Evolutionary conservation across 1,140 invertebrate genomes (phyloP), one percentile per base, ranked within the genome.

Genomic region (Luehdorfia chinensis): DNA sequence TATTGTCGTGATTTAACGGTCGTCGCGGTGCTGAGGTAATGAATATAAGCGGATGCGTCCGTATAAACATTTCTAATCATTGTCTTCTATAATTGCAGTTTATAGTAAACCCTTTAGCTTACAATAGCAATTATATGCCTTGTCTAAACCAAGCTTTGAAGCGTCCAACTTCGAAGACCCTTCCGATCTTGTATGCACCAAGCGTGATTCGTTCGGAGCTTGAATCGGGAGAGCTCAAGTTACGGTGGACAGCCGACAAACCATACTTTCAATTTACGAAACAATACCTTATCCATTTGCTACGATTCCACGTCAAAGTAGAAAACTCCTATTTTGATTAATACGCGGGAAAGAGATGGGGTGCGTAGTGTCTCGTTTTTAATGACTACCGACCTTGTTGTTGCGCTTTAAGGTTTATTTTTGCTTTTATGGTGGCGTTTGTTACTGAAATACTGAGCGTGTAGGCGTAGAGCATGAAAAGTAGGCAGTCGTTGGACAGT

Each of bases 221-320:
- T n/a, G 33, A 19, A 50, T 50, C 56, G 59, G 49, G 50, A 73
- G 57, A 47, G 78, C 28, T 73, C 80, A 50, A 11, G 37, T 36
- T 53, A 66, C 36, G 50, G 43, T 59, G 70, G 77, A 43, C 55
- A 63, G 55, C 55, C 65, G 51, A 66, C 65, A 73, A 81, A 73
- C 76, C 73, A 77, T 81, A 81, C 77, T 84, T 85, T 81, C 79
- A 85, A 85, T 85, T 85, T 85, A 75, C 68, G 65, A 78, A 81
- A 85, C 81, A 85, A 85, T 85, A 70, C 78, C 81, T 84, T 85
- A 85, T 85, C 81, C 81, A 85, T 81, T 85, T 79, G 73, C 79
- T 77, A 72, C 74, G 70, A 83, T 78, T 81, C 75, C 64, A 84
- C 75, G 81, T 85, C 81, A 85, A 84, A 81, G 76, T 85, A 76